Conservation (phyloP, 2,888 invertebrate genomes). For the Subacronicta megacephala region DNA sequence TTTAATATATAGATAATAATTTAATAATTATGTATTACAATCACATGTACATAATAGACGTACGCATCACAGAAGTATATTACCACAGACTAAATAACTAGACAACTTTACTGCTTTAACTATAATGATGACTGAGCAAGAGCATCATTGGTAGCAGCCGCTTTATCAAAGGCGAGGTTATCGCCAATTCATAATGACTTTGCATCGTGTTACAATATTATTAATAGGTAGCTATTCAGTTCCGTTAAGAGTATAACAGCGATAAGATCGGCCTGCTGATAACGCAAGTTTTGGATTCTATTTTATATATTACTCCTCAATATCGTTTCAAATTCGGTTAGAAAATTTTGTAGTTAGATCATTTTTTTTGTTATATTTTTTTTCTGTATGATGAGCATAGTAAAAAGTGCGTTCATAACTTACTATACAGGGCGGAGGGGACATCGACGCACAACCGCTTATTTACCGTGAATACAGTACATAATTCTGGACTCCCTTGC, state of each 20-base stretch:
- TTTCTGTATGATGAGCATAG: too few relatives aligned
- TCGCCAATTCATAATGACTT: constrained; percentile 26
- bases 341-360: too few relatives aligned
- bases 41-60: constrained; percentile 32
- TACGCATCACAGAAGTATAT: constrained; percentile 37
- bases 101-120: constrained; percentile 25
- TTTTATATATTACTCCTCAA: too few relatives aligned
- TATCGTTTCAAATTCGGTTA: too few relatives aligned
- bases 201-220: constrained; percentile 15
- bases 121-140: constrained; percentile 40
- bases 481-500: too few relatives aligned
- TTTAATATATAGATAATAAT: constrained; percentile 11
- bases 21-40: constrained; percentile 13
- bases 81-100: constrained; percentile 44
- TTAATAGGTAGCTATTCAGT: constrained; percentile 7
- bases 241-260: constrained; percentile 13
- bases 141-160: constrained; percentile 27
- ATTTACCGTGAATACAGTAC: too few relatives aligned
- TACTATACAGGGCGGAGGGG: too few relatives aligned
- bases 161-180: constrained; percentile 18
- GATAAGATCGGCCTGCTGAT: constrained; percentile 8
- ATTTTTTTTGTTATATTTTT: too few relatives aligned
- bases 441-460: too few relatives aligned
- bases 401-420: too few relatives aligned
- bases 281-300: background rate